Evolutionary conservation across 2,797 vertebrate genomes (phyloP).

Genomic region (Acrossocheilus fasciatus): DNA sequence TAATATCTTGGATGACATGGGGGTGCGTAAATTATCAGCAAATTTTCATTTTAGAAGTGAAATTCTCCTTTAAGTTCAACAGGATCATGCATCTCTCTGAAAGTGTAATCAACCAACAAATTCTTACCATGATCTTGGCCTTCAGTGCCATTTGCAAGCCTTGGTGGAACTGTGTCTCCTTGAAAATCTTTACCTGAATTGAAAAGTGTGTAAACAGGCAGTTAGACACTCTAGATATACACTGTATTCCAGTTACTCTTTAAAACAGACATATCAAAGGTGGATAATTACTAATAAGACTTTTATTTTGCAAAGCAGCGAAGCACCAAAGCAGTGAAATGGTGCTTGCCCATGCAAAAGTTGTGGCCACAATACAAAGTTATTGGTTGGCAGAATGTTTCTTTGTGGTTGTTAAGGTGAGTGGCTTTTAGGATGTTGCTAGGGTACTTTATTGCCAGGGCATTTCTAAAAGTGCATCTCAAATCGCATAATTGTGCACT

Average conservation of each 20-base stretch:
- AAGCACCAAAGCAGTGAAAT: not conserved
- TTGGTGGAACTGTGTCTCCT: slow-evolving; percentile 22
- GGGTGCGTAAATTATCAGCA: not conserved
- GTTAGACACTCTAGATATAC: not conserved
- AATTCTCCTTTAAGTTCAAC: not conserved
- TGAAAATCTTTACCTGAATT: slow-evolving; percentile 46
- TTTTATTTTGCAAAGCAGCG: not conserved
- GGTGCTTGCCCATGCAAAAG: not conserved
- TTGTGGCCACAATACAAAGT: not conserved
- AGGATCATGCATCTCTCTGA: not conserved
- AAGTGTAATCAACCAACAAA: not conserved
- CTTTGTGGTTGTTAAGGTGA: not conserved
- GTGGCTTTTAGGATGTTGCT: not conserved
- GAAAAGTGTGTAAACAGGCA: not conserved
- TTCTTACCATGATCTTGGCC: slow-evolving; percentile 40
- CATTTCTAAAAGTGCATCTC: not conserved
- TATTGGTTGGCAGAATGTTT: not conserved
- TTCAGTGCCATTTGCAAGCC: slow-evolving; percentile 22
- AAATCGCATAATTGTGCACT: not conserved
- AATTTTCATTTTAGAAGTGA: not conserved
- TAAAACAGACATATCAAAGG: not conserved
- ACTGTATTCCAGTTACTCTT: not conserved
- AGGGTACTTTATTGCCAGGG: not conserved
- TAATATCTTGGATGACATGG: not conserved
- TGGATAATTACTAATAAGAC: not conserved